Percentiles rank a stretch among this genome's conserved stretches.
Conservation (phyloP, 2,797 vertebrate species). For the Gambusia yucatana region DNA sequence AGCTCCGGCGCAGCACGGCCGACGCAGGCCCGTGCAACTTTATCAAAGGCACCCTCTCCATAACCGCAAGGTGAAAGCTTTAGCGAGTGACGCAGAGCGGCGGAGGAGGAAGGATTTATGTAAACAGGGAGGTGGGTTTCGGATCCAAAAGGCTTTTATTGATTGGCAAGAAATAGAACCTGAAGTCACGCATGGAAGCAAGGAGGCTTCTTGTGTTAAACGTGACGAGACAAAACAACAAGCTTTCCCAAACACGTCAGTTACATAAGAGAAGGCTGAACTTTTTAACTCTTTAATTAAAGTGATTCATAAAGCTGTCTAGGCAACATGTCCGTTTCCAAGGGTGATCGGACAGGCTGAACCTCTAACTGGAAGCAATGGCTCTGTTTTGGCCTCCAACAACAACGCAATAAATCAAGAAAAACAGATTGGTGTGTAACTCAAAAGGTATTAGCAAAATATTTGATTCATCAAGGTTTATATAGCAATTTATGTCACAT, state of each 20-base stretch:
- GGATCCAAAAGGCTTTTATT: constrained; percentile 29
- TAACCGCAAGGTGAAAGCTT: constrained; percentile 61
- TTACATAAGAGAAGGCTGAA: background rate
- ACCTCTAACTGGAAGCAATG: background rate
- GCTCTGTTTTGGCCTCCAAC: background rate
- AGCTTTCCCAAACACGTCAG: background rate
- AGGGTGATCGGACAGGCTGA: background rate
- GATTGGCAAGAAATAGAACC: constrained; percentile 31
- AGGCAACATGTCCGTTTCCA: background rate
- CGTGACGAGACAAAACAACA: background rate
- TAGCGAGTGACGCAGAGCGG: constrained; percentile 31
- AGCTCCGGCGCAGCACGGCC: constrained; percentile 41
- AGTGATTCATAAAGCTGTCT: background rate
- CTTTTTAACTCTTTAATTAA: background rate
- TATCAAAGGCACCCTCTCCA: constrained; percentile 47
- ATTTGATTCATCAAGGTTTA: background rate
- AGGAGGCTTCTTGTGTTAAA: background rate
- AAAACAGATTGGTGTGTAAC: background rate
- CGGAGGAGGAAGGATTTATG: constrained; percentile 22
- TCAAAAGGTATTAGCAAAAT: background rate
- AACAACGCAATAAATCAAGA: background rate
- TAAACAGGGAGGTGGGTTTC: constrained; percentile 24
- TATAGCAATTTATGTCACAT: background rate
- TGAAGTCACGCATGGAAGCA: background rate
- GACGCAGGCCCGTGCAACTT: constrained; percentile 53